Evolutionary conservation across 2,113 vertebrate species (phyloP).

Genomic region (Candoia aspera): DNA sequence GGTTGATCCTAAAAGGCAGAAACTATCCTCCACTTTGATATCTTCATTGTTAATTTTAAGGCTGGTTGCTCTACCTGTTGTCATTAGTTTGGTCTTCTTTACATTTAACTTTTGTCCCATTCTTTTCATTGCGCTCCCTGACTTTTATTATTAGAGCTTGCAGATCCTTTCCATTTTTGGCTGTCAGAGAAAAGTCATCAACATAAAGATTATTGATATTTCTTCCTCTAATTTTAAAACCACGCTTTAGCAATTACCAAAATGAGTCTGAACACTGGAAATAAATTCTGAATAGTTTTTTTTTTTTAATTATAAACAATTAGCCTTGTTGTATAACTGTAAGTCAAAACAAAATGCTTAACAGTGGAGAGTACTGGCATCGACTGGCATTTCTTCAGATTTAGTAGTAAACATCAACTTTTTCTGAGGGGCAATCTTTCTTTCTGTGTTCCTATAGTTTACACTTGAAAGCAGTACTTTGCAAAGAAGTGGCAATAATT

Average conservation of each 20-base stretch:
- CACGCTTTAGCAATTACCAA: background rate
- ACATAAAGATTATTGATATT: background rate
- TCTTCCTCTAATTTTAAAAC: background rate
- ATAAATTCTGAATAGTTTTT: background rate
- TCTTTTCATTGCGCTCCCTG: background rate
- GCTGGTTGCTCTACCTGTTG: background rate
- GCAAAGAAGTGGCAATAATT: background rate
- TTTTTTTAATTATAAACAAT: background rate
- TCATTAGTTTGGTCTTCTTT: background rate
- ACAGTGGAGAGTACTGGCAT: background rate
- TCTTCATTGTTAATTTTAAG: background rate
- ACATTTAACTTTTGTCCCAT: background rate
- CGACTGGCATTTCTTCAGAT: background rate
- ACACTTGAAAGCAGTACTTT: background rate
- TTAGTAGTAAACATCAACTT: background rate
- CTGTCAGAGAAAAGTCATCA: background rate
- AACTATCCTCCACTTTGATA: background rate
- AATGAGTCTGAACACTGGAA: background rate
- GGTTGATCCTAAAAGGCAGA: background rate
- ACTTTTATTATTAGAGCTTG: background rate
- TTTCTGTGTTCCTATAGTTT: background rate
- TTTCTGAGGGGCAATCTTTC: background rate
- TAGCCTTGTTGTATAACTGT: background rate
- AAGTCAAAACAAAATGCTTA: background rate
- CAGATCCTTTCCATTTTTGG: background rate